Evolutionary conservation across 2,888 invertebrate species (phyloP), one percentile per base, ranked within the genome.

Genomic region (Cosmia trapezina): DNA sequence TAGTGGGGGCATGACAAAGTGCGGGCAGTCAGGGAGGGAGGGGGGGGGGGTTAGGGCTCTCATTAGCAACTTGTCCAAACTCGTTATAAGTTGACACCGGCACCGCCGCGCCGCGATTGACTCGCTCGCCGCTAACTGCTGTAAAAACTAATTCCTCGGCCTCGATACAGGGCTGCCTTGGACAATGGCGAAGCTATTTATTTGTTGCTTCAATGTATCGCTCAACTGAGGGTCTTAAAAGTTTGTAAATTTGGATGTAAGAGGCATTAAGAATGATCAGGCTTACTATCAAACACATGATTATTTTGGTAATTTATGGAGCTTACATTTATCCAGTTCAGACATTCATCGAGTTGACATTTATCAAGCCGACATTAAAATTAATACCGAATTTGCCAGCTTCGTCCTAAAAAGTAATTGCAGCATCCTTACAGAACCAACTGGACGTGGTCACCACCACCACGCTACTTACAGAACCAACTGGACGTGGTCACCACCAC

Each of bases 11-110:
- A 74, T 83, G 84, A 68, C 63, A 70, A 73, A 78, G 77, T 76
- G 78, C 69, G 72, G 68, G 49, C 49, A 67, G 60, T 49, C 62
- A 22, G 43, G 28, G 47, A 0, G 9, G 45, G 7, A 47, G 60
- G n/a, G 37, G 33, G 0, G 53, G 65, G n/a, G 75, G 33, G 37
- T 12, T 89, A 89, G 83, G 83, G 83, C 89, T 91, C 94, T 94
- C 95, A 95, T 95, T 94, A 95, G 92, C 93, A 92, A 94, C 90
- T 94, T 94, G 95, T 94, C 94, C 92, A 92, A 94, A 92, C 94
- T 95, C 93, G 94, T 94, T 94, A 94, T 90, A 94, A 95, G 88
- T 94, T 93, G 91, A 88, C 78, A 86, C 79, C 78, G 83, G 77
- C 82, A 65, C 69, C 65, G 73, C 80, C 41, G 43, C 69, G 63